phyloP scores from a whole-genome alignment of 2,888 invertebrate species.

The Margaritifera margaritifera region DNA sequence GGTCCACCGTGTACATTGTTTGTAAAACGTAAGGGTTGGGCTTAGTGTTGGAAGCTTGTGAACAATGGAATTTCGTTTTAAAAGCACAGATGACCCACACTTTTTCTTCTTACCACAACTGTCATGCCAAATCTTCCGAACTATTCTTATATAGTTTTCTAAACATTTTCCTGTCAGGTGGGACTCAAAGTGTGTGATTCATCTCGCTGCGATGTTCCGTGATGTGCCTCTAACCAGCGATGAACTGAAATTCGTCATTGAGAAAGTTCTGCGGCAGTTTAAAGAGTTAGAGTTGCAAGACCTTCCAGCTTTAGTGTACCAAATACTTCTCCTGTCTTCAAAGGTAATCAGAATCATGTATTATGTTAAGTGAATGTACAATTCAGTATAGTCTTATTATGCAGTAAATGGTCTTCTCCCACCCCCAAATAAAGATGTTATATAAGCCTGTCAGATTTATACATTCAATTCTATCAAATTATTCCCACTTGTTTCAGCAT shows the following conservation, averaged over 20 bases:
- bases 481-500: no score
- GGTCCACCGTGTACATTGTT: no score
- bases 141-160: not conserved
- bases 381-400: no score
- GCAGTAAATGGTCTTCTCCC: no score
- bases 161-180: conserved; percentile 52
- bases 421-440: no score
- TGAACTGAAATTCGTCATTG: conserved; percentile 69
- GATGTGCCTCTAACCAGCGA: conserved; percentile 66
- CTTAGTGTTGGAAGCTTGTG: no score
- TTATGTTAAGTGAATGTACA: no score
- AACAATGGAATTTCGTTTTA: no score
- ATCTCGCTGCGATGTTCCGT: conserved; percentile 68
- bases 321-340: conserved; percentile 68
- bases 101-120: not conserved
- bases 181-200: conserved; percentile 61
- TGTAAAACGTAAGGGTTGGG: no score
- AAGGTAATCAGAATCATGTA: conserved; percentile 56
- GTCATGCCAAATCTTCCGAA: not conserved
- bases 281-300: conserved; percentile 66
- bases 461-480: no score
- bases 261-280: conserved; percentile 68
- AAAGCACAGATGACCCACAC: no score
- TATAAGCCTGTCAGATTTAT: no score
- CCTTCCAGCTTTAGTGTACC: conserved; percentile 71